phyloP scores from a whole-genome alignment of 1,140 invertebrate species.

The Drosophila nikananu region DNA sequence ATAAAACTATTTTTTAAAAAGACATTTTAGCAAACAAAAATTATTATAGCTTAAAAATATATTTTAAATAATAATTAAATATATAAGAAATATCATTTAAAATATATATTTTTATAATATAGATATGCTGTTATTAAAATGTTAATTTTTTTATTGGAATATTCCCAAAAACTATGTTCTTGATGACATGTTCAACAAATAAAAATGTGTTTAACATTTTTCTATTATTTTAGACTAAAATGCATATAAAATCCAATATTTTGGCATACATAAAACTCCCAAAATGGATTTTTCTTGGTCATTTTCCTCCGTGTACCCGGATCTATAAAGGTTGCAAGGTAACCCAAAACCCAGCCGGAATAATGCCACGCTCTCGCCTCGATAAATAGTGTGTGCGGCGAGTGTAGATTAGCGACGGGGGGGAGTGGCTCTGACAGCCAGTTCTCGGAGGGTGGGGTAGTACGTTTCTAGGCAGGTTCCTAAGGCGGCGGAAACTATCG shows the following conservation, averaged over 20 bases:
- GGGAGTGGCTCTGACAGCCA: slow-evolving; percentile 1
- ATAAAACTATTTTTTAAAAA: neutral
- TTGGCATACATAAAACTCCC: neutral
- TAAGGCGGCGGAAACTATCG: slow-evolving; percentile 20
- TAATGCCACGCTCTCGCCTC: slow-evolving; percentile 13
- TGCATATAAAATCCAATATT: neutral
- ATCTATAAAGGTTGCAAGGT: slow-evolving; percentile 5
- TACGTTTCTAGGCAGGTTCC: slow-evolving; percentile 27
- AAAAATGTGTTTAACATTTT: too few relatives aligned
- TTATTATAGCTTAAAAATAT: too few relatives aligned
- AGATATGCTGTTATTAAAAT: too few relatives aligned
- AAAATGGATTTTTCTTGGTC: fast-evolving
- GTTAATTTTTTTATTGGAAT: too few relatives aligned
- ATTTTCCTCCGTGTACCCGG: neutral
- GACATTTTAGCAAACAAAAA: too few relatives aligned
- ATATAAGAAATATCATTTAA: too few relatives aligned
- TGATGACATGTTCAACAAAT: too few relatives aligned
- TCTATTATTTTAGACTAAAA: too few relatives aligned
- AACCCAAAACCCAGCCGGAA: slow-evolving; percentile 5
- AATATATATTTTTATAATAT: too few relatives aligned
- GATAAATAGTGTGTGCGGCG: slow-evolving; percentile 21
- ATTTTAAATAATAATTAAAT: too few relatives aligned
- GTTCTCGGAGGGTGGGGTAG: neutral
- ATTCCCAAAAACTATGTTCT: too few relatives aligned
- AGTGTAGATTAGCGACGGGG: slow-evolving; percentile 23